phyloP scores from a whole-genome alignment of 2,113 vertebrate species.

The Apodemus sylvaticus region DNA sequence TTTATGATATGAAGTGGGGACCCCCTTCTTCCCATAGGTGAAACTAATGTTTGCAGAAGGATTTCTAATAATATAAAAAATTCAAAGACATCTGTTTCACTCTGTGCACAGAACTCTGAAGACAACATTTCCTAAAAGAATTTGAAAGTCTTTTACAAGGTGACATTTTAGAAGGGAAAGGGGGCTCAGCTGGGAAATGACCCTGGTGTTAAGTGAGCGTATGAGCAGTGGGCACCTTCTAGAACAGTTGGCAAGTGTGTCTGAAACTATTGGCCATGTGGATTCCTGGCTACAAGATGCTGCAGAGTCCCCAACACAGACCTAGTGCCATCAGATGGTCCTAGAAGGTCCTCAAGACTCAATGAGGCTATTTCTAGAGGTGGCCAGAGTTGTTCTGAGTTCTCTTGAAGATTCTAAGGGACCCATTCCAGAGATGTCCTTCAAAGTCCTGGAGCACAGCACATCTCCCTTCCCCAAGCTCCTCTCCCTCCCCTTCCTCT shows the following conservation, averaged over 20 bases:
- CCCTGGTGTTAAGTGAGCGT: not conserved
- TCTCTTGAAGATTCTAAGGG: not conserved
- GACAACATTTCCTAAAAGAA: not conserved
- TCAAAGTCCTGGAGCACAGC: not conserved
- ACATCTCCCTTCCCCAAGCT: not conserved
- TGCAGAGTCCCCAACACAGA: not conserved
- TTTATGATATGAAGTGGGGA: not conserved
- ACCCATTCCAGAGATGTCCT: too few species aligned
- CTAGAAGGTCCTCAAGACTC: not conserved
- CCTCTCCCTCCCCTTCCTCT: not conserved
- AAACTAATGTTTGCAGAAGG: too few species aligned
- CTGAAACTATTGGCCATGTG: not conserved
- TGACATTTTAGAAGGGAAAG: not conserved
- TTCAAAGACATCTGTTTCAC: not conserved
- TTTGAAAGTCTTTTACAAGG: not conserved
- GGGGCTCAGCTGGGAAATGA: not conserved
- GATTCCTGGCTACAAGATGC: not conserved
- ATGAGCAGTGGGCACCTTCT: fast-evolving
- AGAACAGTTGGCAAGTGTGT: not conserved
- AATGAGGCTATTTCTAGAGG: not conserved
- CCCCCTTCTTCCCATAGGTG: not conserved
- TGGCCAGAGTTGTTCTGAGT: not conserved
- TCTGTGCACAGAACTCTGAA: not conserved
- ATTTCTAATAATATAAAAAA: not conserved
- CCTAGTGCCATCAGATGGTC: not conserved